phyloP scores from a whole-genome alignment of 2,888 invertebrate species.

The Cerastoderma edule region DNA sequence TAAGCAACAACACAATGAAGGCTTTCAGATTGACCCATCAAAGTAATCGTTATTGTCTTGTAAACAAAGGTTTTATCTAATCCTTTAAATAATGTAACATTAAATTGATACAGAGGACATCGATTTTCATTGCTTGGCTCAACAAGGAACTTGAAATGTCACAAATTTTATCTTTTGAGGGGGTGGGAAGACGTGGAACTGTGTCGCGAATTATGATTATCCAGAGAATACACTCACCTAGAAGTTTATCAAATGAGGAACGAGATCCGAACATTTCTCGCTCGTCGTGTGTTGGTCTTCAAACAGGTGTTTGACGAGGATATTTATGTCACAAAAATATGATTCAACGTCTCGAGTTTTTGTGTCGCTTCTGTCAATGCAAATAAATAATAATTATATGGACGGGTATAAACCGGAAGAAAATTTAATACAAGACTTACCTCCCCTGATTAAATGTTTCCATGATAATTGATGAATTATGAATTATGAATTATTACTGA shows the following conservation, averaged over 20 bases:
- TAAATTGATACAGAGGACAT: neutral
- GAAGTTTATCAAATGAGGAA: conserved; percentile 52
- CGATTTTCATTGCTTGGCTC: neutral
- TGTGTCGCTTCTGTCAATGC: conserved; percentile 6
- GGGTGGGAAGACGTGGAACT: neutral
- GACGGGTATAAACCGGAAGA: neutral
- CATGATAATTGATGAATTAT: neutral
- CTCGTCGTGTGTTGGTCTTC: neutral
- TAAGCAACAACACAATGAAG: too few species aligned
- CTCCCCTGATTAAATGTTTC: neutral
- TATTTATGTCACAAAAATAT: neutral
- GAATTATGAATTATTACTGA: neutral
- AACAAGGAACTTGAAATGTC: neutral
- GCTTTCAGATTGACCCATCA: too few species aligned
- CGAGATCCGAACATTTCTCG: conserved; percentile 56
- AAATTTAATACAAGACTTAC: neutral
- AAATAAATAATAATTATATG: conserved; percentile 1
- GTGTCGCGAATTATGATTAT: neutral
- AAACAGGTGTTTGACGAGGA: conserved; percentile 1
- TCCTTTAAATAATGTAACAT: neutral
- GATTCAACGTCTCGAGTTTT: conserved; percentile 23
- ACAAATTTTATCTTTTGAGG: neutral
- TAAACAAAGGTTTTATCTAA: neutral
- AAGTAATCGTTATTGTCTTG: neutral
- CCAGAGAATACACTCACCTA: conserved; percentile 36